Base-by-base conservation (phyloP, 2,797 vertebrate species). In the Brachymystax lenok region DNA sequence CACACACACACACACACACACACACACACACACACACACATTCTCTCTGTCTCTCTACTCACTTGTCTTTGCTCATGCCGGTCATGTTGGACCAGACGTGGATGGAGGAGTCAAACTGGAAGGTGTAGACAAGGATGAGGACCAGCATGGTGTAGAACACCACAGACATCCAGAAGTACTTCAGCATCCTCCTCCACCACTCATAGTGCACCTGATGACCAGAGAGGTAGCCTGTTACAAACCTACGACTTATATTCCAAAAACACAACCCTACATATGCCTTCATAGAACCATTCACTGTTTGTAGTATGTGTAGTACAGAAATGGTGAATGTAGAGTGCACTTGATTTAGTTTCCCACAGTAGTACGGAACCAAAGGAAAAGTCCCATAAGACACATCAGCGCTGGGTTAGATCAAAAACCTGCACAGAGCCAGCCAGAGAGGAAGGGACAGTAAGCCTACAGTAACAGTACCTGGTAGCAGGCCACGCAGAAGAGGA, bases 81-180 rank as follows among this genome's bases (percentile, higher is more conserved):
- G 96, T 98, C 95, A 98, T 97, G 76, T 96, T 96, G 88, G 94
- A 95, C 97, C 97, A 99, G 77, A 96, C 91, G 2, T 88, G 84
- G 7, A 95, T 95, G 80, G 97, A 98, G 0, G 96, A 96, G 69
- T 97, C 94, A 92, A 99, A 99, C 87, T 99, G 97, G 89, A 96
- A 99, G 0, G 97, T 99, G 85, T 99, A 99, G 82, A 98, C 96
- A 82, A 99, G 95, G 77, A 98, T 94, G 69, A 98, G 95, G 80
- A 99, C 97, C 88, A 98, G 80, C 97, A 99, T 98, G 0, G 97
- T 98, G 85, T 99, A 99, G 80, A 97, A 95, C 82, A 99, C 97
- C 77, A 99, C 97, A 0, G 96, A 96, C 93, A 99, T 97, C 97
- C 97, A 99, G 91, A 99, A 99, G 50, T 97, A 97, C 73, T 98